Base-by-base conservation (phyloP, 1,140 invertebrate genomes). In the Charaxes varanes region DNA sequence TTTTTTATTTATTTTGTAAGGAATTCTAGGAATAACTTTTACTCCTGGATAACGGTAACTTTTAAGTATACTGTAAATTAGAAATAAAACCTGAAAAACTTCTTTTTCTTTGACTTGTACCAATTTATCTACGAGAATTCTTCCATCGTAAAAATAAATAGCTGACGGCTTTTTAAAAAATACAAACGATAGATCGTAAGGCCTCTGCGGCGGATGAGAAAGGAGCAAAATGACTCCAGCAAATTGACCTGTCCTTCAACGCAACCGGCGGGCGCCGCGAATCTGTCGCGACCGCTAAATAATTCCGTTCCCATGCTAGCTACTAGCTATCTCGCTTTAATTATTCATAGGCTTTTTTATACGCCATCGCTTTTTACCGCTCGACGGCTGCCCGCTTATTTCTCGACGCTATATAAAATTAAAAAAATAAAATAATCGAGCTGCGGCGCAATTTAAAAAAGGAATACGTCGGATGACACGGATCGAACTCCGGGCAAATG, bases 311-410 rank as follows among this genome's bases (percentile, higher is more conserved):
- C 79, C 79, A 80, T 83, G 65, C 71, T 76, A 78, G 71, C 73
- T 71, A 71, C 71, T 68, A 71, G 68, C 78, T 70, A 79, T 80
- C 73, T 83, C 73, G 51, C 72, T 80, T 83, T 83, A 83, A 83
- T 83, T 83, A 83, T 83, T 83, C 76, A 83, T 83, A 80, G 73
- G 61, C 58, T 80, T 82, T 79, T 80, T 82, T 77, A 67, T 77
- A 53, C 56, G 59, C 69, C 60, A 67, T 63, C 69, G 62, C 68
- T 79, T 83, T 80, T 80, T 83, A 80, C 76, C 68, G 73, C 66
- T 68, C 61, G 60, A 58, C 61, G 61, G 62, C 63, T 54, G 66
- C 41, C 53, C 59, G 55, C 56, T 59, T 53, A 53, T 51, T 54
- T 60, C 57, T 65, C 65, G 67, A 59, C 62, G 69, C 67, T 68